Base-by-base conservation (phyloP, 2,888 invertebrate genomes). In the Alloplasta piceator region DNA sequence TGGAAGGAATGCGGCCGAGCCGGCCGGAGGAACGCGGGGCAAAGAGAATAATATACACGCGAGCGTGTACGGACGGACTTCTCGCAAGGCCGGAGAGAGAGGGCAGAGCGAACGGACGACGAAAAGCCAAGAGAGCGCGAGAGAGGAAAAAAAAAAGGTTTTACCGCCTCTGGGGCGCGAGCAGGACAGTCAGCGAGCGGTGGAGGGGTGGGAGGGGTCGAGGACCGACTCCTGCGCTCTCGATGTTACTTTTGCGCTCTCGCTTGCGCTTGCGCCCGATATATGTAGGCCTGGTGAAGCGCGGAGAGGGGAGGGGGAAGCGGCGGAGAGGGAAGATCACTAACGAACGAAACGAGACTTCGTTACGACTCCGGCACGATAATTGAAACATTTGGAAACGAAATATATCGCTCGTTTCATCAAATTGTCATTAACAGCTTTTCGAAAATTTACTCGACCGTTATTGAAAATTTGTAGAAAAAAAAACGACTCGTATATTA, bases 1-100 rank as follows among this genome's bases (percentile, higher is more conserved):
- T n/a, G 26, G 92, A 93, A 92, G 92, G 92, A 91, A 92, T 92
- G 92, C 93, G 92, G 92, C 92, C 93, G 93, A 92, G 92, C 92
- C 92, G 92, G 88, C 92, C 89, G 91, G 83, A 89, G 88, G 86
- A 89, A 87, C 88, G 91, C 92, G 91, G 91, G 92, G 92, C 91
- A 89, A 64, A 66, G 66, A 68, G 74, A 39, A 48, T 64, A 73
- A 48, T 77, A n/a, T n/a, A n/a, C n/a, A 78, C 63, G n/a, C n/a
- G n/a, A n/a, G n/a, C n/a, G n/a, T n/a, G n/a, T n/a, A n/a, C n/a
- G n/a, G 60, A 75, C 63, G 55, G 68, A 60, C 39, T 41, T 58
- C 55, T n/a, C 41, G 60, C 75, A 75, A 75, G 75, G 75, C 66
- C 75, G 71, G 75, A 48, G 56, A 39, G n/a, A n/a, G 72, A 77